phyloP scores from a whole-genome alignment of 1,140 invertebrate genomes.

The Diorhabda carinulata region DNA sequence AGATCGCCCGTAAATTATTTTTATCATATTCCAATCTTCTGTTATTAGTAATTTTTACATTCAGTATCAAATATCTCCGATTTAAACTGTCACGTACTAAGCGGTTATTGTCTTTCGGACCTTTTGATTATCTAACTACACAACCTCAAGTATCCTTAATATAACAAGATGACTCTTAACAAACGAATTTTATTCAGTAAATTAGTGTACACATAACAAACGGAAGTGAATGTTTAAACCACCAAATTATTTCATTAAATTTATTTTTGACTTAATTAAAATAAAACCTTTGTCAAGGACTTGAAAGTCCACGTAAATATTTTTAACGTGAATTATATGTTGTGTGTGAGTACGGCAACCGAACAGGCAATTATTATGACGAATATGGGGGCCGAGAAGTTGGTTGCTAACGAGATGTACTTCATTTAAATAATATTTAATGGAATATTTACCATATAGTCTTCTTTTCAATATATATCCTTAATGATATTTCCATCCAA shows the following conservation, averaged over 20 bases:
- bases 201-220: not conserved
- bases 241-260: not conserved
- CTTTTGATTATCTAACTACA: not conserved
- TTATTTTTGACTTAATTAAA: not conserved
- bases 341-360: too few relatives aligned
- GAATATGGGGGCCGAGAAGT: too few relatives aligned
- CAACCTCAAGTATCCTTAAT: not conserved
- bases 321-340: not conserved
- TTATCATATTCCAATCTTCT: too few relatives aligned
- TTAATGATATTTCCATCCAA: too few relatives aligned
- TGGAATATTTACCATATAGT: too few relatives aligned
- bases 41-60: too few relatives aligned
- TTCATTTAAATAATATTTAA: too few relatives aligned
- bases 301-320: not conserved
- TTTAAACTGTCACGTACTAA: not conserved
- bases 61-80: too few relatives aligned
- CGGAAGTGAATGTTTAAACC: constrained; percentile 2
- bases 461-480: too few relatives aligned
- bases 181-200: constrained; percentile 1
- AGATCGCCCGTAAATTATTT: too few relatives aligned
- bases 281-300: constrained; percentile 2
- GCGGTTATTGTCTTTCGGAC: not conserved
- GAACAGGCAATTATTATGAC: too few relatives aligned
- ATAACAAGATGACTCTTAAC: not conserved
- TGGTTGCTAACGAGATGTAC: too few relatives aligned